Conservation (phyloP, 2,797 vertebrate species). For the Anisognathus igniventris region DNA sequence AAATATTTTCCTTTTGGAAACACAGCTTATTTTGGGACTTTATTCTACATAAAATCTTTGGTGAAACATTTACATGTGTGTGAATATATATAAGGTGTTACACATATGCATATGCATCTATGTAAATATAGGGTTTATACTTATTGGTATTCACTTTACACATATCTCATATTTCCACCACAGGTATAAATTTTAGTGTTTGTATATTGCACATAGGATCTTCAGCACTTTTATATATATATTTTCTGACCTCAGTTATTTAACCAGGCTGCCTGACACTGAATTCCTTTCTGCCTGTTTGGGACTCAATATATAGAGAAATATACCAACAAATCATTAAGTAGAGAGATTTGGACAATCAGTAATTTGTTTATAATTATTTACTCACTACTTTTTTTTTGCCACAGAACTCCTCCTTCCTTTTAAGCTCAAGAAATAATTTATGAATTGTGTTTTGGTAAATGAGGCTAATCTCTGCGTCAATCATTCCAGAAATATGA, state of each 20-base stretch:
- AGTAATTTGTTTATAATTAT: neutral
- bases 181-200: neutral
- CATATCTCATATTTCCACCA: neutral
- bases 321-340: neutral
- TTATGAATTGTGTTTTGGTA: neutral
- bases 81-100: neutral
- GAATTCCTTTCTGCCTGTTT: neutral
- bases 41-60: neutral
- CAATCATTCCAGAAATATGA: neutral
- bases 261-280: neutral
- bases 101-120: neutral
- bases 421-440: neutral
- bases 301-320: neutral
- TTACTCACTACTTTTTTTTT: neutral
- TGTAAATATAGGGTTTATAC: neutral
- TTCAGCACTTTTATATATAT: neutral
- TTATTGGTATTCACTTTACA: neutral
- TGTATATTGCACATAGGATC: neutral
- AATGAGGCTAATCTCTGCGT: neutral
- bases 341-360: neutral
- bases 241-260: neutral
- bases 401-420: neutral
- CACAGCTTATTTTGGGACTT: constrained; percentile 12
- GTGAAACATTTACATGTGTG: neutral
- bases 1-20: constrained; percentile 69